Evolutionary conservation across 2,888 invertebrate genomes (phyloP).

Genomic region (Diarsia rubi): DNA sequence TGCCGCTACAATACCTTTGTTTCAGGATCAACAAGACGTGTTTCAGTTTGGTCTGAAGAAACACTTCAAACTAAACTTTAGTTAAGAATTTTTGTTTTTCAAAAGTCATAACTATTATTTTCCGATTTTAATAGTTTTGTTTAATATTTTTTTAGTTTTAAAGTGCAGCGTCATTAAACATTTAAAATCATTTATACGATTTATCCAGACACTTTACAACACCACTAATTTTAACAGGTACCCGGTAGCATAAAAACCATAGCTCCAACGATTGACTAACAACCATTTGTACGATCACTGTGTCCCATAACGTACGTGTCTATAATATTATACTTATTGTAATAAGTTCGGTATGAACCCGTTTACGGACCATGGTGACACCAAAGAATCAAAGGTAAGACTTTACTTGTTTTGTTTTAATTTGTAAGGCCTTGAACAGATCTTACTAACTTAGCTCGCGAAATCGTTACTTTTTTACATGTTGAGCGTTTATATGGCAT

Average conservation of each 20-base stretch:
- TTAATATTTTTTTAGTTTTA: background rate
- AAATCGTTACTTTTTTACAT: background rate
- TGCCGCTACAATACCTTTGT: too few species aligned
- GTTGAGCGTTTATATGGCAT: background rate
- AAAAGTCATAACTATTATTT: background rate
- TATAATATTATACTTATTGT: background rate
- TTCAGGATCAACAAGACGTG: too few species aligned
- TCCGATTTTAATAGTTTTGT: background rate
- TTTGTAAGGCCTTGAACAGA: background rate
- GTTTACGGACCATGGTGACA: background rate
- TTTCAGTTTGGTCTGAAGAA: too few species aligned
- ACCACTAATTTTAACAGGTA: background rate
- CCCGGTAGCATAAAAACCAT: background rate
- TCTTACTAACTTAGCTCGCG: background rate
- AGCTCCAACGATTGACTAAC: conserved; percentile 3
- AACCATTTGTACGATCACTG: conserved; percentile 11
- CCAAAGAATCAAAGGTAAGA: conserved; percentile 1
- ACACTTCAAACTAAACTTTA: too few species aligned
- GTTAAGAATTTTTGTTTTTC: too few species aligned
- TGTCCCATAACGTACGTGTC: conserved; percentile 37
- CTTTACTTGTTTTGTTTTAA: background rate
- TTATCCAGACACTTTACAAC: background rate
- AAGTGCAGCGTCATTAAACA: background rate
- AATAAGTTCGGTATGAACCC: conserved; percentile 19
- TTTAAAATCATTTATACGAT: too few species aligned